Evolutionary conservation across 2,888 invertebrate genomes (phyloP).

Genomic region (Rhaphigaster nebulosa): DNA sequence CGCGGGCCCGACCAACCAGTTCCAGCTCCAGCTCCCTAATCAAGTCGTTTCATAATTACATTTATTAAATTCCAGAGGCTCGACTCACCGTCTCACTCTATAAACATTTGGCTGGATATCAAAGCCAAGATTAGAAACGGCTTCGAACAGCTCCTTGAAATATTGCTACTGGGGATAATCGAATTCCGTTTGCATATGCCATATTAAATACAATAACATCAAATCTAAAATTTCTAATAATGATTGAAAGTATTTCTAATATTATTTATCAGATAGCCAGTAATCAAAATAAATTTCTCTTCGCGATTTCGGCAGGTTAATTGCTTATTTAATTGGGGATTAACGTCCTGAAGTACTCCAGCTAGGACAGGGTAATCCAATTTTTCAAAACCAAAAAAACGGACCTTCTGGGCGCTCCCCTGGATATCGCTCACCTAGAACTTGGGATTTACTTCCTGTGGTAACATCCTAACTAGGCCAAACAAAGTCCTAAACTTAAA

Average conservation of each 20-base stretch:
- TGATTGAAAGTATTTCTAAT: neutral
- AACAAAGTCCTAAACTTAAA: too few relatives aligned
- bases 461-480: too few relatives aligned
- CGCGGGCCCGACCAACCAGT: neutral
- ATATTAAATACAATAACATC: neutral
- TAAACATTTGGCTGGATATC: slow-evolving; percentile 2
- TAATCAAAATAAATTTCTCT: neutral
- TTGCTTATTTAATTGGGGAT: too few relatives aligned
- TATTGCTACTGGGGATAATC: neutral
- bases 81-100: neutral
- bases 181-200: neutral
- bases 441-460: too few relatives aligned
- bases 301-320: too few relatives aligned
- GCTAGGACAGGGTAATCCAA: too few relatives aligned
- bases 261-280: neutral
- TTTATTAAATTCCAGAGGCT: slow-evolving; percentile 38
- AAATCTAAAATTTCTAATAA: neutral
- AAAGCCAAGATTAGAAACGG: neutral
- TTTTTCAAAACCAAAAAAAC: too few relatives aligned
- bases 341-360: too few relatives aligned
- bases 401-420: too few relatives aligned
- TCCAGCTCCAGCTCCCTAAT: neutral
- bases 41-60: slow-evolving; percentile 38
- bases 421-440: too few relatives aligned
- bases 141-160: neutral